Base-by-base conservation (phyloP, 2,888 invertebrate genomes). In the Muscina levida region DNA sequence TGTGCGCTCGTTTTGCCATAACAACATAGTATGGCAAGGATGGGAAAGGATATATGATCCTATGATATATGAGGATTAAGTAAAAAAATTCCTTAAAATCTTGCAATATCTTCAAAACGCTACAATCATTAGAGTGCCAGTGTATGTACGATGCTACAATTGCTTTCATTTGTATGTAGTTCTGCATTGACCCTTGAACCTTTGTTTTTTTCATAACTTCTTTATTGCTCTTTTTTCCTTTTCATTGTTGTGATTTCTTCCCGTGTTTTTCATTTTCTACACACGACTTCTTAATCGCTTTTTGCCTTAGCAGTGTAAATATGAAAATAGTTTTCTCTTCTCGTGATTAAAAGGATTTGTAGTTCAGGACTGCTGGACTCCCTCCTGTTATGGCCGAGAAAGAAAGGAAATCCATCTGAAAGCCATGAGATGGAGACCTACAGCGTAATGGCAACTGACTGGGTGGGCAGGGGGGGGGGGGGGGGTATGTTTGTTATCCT, bases 381-480 rank as follows among this genome's bases (percentile, higher is more conserved):
- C n/a, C 67, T 67, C 51, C 39, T 13, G 67, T 67, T 67, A 37
- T 19, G 39, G 37, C 22, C 17, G 39, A 22, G 62, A 62, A 62
- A n/a, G n/a, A n/a, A n/a, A n/a, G n/a, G n/a, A n/a, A n/a, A n/a
- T n/a, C n/a, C n/a, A n/a, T n/a, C n/a, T n/a, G n/a, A n/a, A n/a
- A n/a, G n/a, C n/a, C n/a, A n/a, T n/a, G n/a, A n/a, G n/a, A 39
- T 19, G 22, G 15, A 31, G 31, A 31, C 3, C 8, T 31, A 31
- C 31, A 31, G 8, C 8, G 31, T 31, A 31, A 31, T 5, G 31
- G n/a, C n/a, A 31, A 31, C 31, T 31, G 31, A 31, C 31, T 31
- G 31, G 8, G 31, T 31, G 31, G n/a, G n/a, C n/a, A n/a, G n/a
- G n/a, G n/a, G n/a, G n/a, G n/a, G n/a, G n/a, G n/a, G n/a, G n/a